Evolutionary conservation across 2,113 vertebrate species (phyloP), one percentile per base, ranked within the genome.

Genomic region (Chelonoidis abingdonii): DNA sequence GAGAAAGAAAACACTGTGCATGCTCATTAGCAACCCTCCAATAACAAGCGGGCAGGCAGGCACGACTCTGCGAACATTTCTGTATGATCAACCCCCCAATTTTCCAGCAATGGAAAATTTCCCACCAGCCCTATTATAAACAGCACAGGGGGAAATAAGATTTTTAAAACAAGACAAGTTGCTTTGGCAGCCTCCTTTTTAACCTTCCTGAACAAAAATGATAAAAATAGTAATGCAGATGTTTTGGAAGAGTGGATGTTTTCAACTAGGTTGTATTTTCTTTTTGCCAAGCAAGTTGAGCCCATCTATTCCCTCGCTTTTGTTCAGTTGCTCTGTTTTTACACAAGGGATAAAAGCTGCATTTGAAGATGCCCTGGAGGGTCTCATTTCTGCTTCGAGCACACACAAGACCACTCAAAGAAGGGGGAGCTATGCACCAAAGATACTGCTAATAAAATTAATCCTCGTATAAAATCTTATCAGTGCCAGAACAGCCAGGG

Each of bases 401-500:
- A 65, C 4, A 27, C 16, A 49, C 44, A 72, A 25, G 49, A 90
- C 88, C 52, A 44, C 86, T 11, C 3, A n/a, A 65, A 79, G 2
- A 29, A 93, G 93, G 21, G 89, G 57, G 90, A 95, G 56, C 52
- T 27, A 72, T 4, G 56, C 47, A 6, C 87, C 52, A 84, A 38
- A 84, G 92, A 86, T 1, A 35, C 14, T 89, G 83, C 96, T 95
- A 94, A 92, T 24, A 41, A 96, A 94, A 96, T 96, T 96, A 97
- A 97, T 97, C 87, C 91, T 96, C 90, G 95, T 91, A 88, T 80
- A 57, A 92, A 95, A 87, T n/a, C 93, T 94, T 89, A 86, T 35
- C 92, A 83, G 95, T 80, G 69, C 87, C 87, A 25, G 72, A 93
- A 78, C 82, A 84, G 78, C 14, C 59, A 31, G 89, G 80, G 53